Conservation (phyloP, 2,797 vertebrate species). For the Acrossocheilus wenchowensis region DNA sequence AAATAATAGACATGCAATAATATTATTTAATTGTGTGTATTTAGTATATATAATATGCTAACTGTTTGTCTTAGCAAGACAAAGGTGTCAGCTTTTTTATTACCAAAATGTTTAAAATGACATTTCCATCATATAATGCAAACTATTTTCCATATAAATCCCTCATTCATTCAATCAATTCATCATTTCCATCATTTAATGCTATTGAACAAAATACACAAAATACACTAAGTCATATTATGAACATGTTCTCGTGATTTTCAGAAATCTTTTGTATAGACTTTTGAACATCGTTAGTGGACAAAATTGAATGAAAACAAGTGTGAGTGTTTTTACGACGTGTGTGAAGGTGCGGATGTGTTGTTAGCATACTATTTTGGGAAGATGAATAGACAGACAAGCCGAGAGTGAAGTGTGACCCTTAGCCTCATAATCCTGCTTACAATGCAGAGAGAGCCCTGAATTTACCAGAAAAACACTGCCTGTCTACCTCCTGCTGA, state of each 20-base stretch:
- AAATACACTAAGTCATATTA: background rate
- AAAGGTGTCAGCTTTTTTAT: background rate
- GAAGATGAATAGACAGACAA: constrained; percentile 41
- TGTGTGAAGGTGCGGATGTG: constrained; percentile 22
- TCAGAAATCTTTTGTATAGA: background rate
- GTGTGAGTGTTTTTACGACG: background rate
- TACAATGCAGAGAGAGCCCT: constrained; percentile 36
- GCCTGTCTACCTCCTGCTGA: constrained; percentile 12
- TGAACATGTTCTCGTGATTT: background rate
- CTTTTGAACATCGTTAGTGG: background rate
- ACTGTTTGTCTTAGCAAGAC: background rate
- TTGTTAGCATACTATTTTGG: constrained; percentile 27
- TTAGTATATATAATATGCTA: background rate
- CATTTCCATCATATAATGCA: no score
- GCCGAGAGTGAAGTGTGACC: constrained; percentile 32
- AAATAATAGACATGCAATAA: background rate
- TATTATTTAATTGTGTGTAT: background rate
- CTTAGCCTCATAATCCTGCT: constrained; percentile 52
- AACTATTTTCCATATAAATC: background rate
- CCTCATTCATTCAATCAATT: no score
- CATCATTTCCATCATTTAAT: background rate
- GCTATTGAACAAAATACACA: background rate
- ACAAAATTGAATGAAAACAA: background rate
- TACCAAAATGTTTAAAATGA: no score
- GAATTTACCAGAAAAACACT: constrained; percentile 23